phyloP scores from a whole-genome alignment of 1,140 invertebrate species.

The Periplaneta americana region DNA sequence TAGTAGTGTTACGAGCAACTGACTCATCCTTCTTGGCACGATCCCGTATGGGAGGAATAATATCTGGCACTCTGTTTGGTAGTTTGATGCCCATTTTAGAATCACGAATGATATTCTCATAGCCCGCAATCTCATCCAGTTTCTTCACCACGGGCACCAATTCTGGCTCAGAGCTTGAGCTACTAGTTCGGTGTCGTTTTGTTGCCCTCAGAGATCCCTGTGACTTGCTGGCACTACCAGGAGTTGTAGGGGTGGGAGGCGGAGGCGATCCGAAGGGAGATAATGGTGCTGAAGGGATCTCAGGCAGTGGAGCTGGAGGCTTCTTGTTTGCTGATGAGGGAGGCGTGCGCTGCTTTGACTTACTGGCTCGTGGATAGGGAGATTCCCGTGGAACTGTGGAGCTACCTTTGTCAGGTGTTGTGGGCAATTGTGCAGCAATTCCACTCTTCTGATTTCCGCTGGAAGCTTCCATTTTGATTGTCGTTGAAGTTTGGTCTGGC shows the following conservation, averaged over 20 bases:
- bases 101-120: slow-evolving; percentile 34
- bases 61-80: slow-evolving; percentile 27
- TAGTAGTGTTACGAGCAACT: slow-evolving; percentile 15
- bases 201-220: slow-evolving; percentile 14
- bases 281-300: slow-evolving; percentile 23
- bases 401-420: not conserved
- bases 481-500: not conserved
- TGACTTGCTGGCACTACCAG: slow-evolving; percentile 12
- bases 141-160: slow-evolving; percentile 35
- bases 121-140: slow-evolving; percentile 36
- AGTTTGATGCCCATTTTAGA: slow-evolving; percentile 30
- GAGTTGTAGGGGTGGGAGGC: slow-evolving; percentile 22
- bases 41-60: slow-evolving; percentile 21
- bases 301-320: slow-evolving; percentile 19
- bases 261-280: slow-evolving; percentile 31
- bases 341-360: slow-evolving; percentile 9
- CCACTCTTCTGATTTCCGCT: not conserved
- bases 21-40: slow-evolving; percentile 25
- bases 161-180: slow-evolving; percentile 37
- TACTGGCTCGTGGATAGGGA: not conserved
- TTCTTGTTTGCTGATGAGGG: not conserved
- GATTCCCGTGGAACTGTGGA: not conserved
- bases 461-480: not conserved
- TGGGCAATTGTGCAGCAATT: not conserved
- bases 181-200: slow-evolving; percentile 29